phyloP scores from a whole-genome alignment of 1,140 invertebrate species.

The Oscheius sp. region DNA sequence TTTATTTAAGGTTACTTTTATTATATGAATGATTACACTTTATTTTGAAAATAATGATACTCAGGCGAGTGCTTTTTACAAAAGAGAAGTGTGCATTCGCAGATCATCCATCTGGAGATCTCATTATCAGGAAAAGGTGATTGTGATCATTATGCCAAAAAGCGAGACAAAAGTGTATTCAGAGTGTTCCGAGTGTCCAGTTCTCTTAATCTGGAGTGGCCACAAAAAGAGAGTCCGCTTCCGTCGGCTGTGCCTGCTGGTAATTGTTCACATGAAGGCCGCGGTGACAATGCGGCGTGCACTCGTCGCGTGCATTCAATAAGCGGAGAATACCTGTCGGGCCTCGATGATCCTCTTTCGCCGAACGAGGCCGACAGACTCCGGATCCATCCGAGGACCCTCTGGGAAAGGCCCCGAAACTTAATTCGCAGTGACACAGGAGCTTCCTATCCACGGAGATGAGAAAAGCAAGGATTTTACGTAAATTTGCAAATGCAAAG shows the following conservation, averaged over 20 bases:
- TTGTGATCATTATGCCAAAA: too few species aligned
- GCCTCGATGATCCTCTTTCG: not conserved
- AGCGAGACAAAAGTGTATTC: not conserved
- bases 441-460: not conserved
- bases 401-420: too few species aligned
- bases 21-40: too few species aligned
- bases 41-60: too few species aligned
- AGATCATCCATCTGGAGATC: not conserved
- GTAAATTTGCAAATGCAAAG: not conserved
- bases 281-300: not conserved
- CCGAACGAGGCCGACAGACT: too few species aligned
- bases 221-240: not conserved
- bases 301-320: not conserved
- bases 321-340: not conserved
- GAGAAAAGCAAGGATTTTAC: not conserved
- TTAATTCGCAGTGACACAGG: not conserved
- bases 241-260: not conserved
- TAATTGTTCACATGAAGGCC: not conserved
- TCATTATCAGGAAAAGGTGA: not conserved
- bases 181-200: not conserved
- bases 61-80: too few species aligned
- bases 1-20: too few species aligned
- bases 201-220: not conserved
- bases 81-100: too few species aligned
- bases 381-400: too few species aligned